Evolutionary conservation across 2,797 vertebrate species (phyloP).

Genomic region (Salmo trutta): DNA sequence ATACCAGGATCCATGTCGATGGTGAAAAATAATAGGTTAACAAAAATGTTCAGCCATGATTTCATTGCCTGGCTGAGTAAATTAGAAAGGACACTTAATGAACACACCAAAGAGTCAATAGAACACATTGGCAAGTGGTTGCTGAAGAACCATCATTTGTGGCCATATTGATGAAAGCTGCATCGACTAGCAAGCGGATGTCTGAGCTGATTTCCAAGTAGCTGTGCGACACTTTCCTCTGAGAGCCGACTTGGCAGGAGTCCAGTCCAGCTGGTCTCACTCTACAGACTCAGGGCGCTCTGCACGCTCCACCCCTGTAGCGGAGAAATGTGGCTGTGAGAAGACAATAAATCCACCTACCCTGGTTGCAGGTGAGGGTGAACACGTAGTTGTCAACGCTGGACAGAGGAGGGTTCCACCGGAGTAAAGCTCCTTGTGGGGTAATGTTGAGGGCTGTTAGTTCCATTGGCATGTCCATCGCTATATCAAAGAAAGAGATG

Average conservation of each 20-base stretch:
- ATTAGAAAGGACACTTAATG: constrained; percentile 21
- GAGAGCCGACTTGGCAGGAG: constrained; percentile 30
- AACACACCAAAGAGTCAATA: constrained; percentile 15
- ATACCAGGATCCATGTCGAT: not conserved
- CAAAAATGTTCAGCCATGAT: constrained; percentile 4
- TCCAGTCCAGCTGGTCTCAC: constrained; percentile 22
- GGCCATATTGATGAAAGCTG: constrained; percentile 7
- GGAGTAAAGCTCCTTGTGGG: constrained; percentile 86
- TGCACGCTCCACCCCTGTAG: too few species aligned
- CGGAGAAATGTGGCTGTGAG: not conserved
- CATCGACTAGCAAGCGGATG: constrained; percentile 9
- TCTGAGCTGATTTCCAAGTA: constrained; percentile 31
- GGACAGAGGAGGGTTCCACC: constrained; percentile 85
- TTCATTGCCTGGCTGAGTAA: constrained; percentile 3
- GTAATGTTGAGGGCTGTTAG: constrained; percentile 88
- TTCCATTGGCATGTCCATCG: constrained; percentile 90
- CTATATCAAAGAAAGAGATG: constrained; percentile 58
- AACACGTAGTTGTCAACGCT: constrained; percentile 91
- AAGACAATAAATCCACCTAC: constrained; percentile 63
- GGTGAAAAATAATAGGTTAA: constrained; percentile 1
- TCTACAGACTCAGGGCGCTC: not conserved
- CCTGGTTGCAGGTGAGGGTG: constrained; percentile 81
- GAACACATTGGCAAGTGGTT: constrained; percentile 11
- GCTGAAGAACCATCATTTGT: constrained; percentile 15
- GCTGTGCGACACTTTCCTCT: constrained; percentile 32